Percentiles rank a stretch among this genome's conserved stretches.
phyloP scores from a whole-genome alignment of 2,888 invertebrate species.

The Phyllotreta cruciferae region DNA sequence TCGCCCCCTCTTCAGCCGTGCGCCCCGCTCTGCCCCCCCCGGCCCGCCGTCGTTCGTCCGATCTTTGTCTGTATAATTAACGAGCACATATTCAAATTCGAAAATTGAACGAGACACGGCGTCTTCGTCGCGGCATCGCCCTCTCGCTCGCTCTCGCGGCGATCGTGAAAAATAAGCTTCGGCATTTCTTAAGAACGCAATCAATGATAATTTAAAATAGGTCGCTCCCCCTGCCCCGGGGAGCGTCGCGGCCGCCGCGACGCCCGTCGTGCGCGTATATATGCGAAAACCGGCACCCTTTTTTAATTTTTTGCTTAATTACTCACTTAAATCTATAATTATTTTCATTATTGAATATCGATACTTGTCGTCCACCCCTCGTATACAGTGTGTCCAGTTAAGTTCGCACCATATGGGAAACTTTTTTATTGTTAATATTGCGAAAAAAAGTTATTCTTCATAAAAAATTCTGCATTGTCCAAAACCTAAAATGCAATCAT shows the following conservation, averaged over 20 bases:
- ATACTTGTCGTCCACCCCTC: too few species aligned
- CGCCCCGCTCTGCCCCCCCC: slow-evolving; percentile 5
- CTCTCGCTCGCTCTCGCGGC: too few species aligned
- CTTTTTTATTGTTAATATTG: too few species aligned
- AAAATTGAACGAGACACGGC: slow-evolving; percentile 37
- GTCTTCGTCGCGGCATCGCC: slow-evolving; percentile 22
- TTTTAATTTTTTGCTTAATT: background rate
- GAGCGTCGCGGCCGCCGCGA: background rate
- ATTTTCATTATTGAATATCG: too few species aligned
- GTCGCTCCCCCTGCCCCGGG: slow-evolving; percentile 32
- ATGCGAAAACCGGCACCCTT: background rate
- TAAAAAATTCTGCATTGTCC: too few species aligned
- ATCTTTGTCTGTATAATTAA: slow-evolving; percentile 37
- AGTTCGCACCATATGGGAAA: too few species aligned
- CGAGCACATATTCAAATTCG: slow-evolving; percentile 36
- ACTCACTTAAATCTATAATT: too few species aligned
- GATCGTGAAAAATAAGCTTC: slow-evolving; percentile 37
- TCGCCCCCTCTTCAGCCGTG: too few species aligned
- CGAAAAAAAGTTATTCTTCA: too few species aligned
- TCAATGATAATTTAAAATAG: slow-evolving; percentile 48
- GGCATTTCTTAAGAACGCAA: slow-evolving; percentile 42
- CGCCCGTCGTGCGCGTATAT: background rate
- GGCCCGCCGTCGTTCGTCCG: too few species aligned
- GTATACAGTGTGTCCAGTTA: too few species aligned
- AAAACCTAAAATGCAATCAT: too few species aligned